Evolutionary conservation across 2,113 vertebrate genomes (phyloP), one percentile per base, ranked within the genome.

Genomic region (Pimephales promelas): DNA sequence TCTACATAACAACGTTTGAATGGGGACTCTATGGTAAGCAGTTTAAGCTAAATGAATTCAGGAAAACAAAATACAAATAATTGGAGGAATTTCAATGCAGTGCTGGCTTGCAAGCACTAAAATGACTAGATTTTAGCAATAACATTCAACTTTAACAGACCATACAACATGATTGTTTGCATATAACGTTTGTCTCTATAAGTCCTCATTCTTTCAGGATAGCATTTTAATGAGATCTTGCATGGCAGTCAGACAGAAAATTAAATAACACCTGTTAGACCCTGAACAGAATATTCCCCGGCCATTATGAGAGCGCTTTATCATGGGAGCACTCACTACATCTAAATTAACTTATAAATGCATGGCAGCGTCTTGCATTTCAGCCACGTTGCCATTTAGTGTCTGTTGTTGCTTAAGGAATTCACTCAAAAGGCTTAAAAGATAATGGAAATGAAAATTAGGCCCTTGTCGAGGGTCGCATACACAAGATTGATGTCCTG

Each of bases 201-300:
- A 31, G 79, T 85, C 89, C 28, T 68, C 76, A 85, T 84, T 78
- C 72, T 1, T 85, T 84, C 82, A 84, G 85, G 81, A 24, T 43
- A 86, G 76, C 52, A 86, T 86, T 90, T 90, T 92, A 94, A 94
- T 92, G 91, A 93, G 90, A 92, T 92, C 91, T 86, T 93, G 91
- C 90, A 88, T 90, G 88, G 82, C 57, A 82, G 83, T 84, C 90
- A 88, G 89, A 92, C 86, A 86, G 88, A 89, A 90, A 89, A 92
- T 92, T 89, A 90, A 90, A 91, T 91, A 91, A 90, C 86, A 91
- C 93, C 91, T 92, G 90, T 94, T 91, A 89, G 84, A 49, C 72
- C 76, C 84, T 79, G 70, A 78, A 84, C 78, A 88, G 45, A 90
- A 87, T 89, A 85, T 91, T 87, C 90, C 90, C 91, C n/a, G 28